Conservation (phyloP, 23 tunicate genomes). For the Trididemnum clinides region DNA sequence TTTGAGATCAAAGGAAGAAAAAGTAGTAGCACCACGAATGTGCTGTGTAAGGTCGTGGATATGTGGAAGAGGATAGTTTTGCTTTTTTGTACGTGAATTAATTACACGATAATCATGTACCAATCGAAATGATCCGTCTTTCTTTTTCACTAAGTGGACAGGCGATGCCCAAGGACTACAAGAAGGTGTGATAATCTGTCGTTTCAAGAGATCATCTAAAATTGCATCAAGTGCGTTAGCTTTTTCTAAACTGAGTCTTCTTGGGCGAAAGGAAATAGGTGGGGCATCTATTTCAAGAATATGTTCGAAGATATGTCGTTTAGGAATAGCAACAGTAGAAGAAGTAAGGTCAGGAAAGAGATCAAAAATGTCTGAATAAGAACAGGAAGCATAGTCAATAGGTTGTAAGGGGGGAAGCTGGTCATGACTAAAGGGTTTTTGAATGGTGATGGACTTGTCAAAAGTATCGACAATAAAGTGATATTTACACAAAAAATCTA, state of each 20-base stretch:
- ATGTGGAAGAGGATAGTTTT: background rate
- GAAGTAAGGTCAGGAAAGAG: constrained; percentile 8
- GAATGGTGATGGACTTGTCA: background rate
- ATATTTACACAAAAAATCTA: constrained; percentile 6
- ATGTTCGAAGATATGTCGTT: background rate
- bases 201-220: constrained; percentile 4
- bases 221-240: background rate
- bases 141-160: constrained; percentile 13
- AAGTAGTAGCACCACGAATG: constrained; percentile 1
- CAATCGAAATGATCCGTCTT: background rate
- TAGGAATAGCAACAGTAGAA: background rate
- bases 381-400: background rate
- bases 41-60: constrained; percentile 1
- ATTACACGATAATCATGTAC: background rate
- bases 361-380: background rate
- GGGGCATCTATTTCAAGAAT: constrained; percentile 7
- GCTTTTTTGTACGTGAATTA: background rate
- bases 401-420: background rate
- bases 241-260: background rate
- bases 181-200: constrained; percentile 1
- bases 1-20: constrained; percentile 20
- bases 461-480: background rate
- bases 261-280: background rate
- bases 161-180: constrained; percentile 15
- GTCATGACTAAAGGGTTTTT: background rate